Conservation (phyloP, 2,797 vertebrate species). For the Thamnophis elegans region DNA sequence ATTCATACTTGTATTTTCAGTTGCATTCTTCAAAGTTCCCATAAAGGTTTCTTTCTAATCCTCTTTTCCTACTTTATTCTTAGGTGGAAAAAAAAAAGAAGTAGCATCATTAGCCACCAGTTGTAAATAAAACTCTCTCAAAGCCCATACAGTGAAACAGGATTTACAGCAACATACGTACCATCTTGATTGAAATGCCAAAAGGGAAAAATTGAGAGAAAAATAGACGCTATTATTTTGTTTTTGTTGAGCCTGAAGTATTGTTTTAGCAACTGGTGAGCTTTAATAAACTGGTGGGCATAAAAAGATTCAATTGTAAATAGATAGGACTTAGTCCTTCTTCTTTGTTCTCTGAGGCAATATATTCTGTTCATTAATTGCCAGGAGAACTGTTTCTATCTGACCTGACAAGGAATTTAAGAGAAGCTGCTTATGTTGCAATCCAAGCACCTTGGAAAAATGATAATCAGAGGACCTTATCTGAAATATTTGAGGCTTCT, state of each 20-base stretch:
- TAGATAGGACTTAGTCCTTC: conserved; percentile 39
- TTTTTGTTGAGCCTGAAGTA: neutral
- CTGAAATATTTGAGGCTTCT: conserved; percentile 73
- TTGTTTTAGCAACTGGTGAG: neutral
- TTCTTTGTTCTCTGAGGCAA: conserved; percentile 67
- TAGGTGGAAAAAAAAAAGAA: conserved; percentile 8
- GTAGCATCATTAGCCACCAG: conserved; percentile 9
- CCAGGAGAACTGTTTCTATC: conserved; percentile 78
- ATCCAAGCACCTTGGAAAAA: conserved; percentile 73
- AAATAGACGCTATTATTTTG: neutral
- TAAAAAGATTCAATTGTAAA: conserved; percentile 39
- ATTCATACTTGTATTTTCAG: neutral
- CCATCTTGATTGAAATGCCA: conserved; percentile 34
- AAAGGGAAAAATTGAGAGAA: neutral
- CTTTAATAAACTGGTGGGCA: conserved; percentile 34
- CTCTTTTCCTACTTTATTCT: conserved; percentile 4
- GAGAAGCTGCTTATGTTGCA: conserved; percentile 73
- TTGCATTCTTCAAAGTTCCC: conserved; percentile 25
- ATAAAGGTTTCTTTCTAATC: conserved; percentile 21
- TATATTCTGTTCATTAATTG: conserved; percentile 71
- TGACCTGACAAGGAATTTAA: conserved; percentile 79
- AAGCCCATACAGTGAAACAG: conserved; percentile 15
- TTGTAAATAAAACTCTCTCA: conserved; percentile 32
- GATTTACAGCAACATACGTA: conserved; percentile 33
- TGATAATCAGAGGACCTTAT: conserved; percentile 75